Conservation (phyloP, 2,888 invertebrate species). For the Andrena minutula region DNA sequence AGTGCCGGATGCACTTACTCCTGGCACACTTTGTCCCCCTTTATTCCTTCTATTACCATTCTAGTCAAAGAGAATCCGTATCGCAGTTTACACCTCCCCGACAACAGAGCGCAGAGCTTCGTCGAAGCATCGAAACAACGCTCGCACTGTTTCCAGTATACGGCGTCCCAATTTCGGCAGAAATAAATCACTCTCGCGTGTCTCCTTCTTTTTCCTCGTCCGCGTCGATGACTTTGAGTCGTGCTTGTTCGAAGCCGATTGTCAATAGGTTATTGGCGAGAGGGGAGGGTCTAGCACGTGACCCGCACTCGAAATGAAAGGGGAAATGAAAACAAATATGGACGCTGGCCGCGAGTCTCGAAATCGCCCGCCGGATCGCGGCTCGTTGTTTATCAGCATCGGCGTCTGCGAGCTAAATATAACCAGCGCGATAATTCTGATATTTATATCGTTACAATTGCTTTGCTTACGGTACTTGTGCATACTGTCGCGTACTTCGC, state of each 20-base stretch:
- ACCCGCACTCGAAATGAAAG: background rate
- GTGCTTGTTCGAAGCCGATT: background rate
- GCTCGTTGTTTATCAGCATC: slow-evolving; percentile 69
- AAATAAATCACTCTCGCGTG: slow-evolving; percentile 14
- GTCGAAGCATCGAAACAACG: slow-evolving; percentile 23
- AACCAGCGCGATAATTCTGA: slow-evolving; percentile 66
- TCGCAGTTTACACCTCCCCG: background rate
- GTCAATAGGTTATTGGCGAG: background rate
- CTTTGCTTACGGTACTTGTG: slow-evolving; percentile 36
- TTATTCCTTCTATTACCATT: background rate
- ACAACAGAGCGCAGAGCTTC: background rate
- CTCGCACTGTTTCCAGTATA: slow-evolving; percentile 28
- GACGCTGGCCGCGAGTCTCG: background rate
- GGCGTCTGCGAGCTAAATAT: slow-evolving; percentile 67
- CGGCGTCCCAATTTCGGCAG: slow-evolving; percentile 38
- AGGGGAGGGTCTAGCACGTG: background rate
- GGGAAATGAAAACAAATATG: slow-evolving; percentile 21
- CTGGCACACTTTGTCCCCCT: background rate
- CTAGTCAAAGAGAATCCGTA: background rate
- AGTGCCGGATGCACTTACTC: background rate
- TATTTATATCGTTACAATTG: slow-evolving; percentile 64
- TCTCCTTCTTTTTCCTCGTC: background rate
- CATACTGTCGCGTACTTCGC: slow-evolving; percentile 22
- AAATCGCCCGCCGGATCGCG: slow-evolving; percentile 55
- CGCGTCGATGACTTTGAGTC: background rate